Base-by-base conservation (phyloP, 2,888 invertebrate species). In the Teleogryllus oceanicus region DNA sequence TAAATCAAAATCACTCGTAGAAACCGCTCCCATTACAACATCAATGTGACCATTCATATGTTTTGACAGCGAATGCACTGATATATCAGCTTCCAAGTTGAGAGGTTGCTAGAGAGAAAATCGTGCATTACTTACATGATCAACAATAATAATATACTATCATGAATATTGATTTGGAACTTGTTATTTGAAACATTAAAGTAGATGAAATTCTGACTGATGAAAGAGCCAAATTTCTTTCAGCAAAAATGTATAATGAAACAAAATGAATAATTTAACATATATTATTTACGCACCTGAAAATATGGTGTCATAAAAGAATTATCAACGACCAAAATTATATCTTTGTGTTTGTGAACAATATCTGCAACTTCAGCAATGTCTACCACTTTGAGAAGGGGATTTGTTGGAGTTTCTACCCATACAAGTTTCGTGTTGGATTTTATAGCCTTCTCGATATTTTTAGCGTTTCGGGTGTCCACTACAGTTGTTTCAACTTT, bases 11-110 rank as follows among this genome's bases (percentile, higher is more conserved):
- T 92, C 90, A 84, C 92, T 96, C 4, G 94, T 91, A 62, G 94
- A 89, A 12, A 93, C 91, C 20, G 95, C 94, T 2, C 99, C 99
- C 99, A 99, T 99, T 11, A 99, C 92, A 24, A 97, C 95, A 88
- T 99, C 99, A 1, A 96, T 93, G 88, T 99, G 99, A 0, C 99
- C 99, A 87, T 99, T 99, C 92, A 99, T 95, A 86, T 98, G 99
- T 88, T 99, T 99, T 0, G 98, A 97, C 80, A 98, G 85, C 0
- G 99, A 99, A 87, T 99, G 97, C 84, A 96, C 88, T 2, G 93
- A 94, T 80, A 98, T 88, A 87, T 99, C 98, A 2, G 96, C 98
- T 1, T 98, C 99, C 62, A 97, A 89, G 49, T 93, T 92, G 80
- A 99, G 87, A 1, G 99, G 99, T 81, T 93, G 90, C 93, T 98